Base-by-base conservation (phyloP, 2,888 invertebrate species). In the Ctena decussata region DNA sequence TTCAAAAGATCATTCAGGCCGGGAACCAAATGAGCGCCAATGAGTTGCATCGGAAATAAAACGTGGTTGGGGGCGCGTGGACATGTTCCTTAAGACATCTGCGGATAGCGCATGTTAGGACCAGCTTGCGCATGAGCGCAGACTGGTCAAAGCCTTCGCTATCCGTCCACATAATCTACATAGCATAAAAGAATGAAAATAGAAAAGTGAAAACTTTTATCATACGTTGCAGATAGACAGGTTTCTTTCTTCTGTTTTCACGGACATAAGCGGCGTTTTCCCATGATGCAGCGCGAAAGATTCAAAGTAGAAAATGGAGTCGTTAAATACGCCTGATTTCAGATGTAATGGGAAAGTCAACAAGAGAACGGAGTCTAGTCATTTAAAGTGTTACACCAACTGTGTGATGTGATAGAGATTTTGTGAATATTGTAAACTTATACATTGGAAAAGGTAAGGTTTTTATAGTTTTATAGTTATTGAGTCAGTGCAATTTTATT, bases 31-130 rank as follows among this genome's bases (percentile, higher is more conserved):
- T 35, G 35, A 65, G 65, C 65, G 65, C 65, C 32, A 65, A 30
- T 65, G 18, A 65, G 21, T 65, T 65, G 65, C 65, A 65, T 65
- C 65, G 65, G 24, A 30, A 65, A 65, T 35, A 65, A 65, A 65
- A 65, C n/a, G n/a, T n/a, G n/a, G n/a, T n/a, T n/a, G n/a, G n/a
- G n/a, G n/a, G n/a, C n/a, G n/a, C n/a, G n/a, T n/a, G n/a, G n/a
- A n/a, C n/a, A n/a, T n/a, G n/a, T n/a, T n/a, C n/a, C n/a, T n/a
- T n/a, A n/a, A n/a, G n/a, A n/a, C n/a, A n/a, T n/a, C n/a, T n/a
- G n/a, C n/a, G n/a, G n/a, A n/a, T n/a, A n/a, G n/a, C n/a, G n/a
- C n/a, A n/a, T n/a, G n/a, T n/a, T n/a, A n/a, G n/a, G n/a, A n/a
- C n/a, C n/a, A n/a, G n/a, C n/a, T n/a, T n/a, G n/a, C n/a, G n/a